Evolutionary conservation across 2,888 invertebrate genomes (phyloP), one percentile per base, ranked within the genome.

Genomic region (Biston stratarius): DNA sequence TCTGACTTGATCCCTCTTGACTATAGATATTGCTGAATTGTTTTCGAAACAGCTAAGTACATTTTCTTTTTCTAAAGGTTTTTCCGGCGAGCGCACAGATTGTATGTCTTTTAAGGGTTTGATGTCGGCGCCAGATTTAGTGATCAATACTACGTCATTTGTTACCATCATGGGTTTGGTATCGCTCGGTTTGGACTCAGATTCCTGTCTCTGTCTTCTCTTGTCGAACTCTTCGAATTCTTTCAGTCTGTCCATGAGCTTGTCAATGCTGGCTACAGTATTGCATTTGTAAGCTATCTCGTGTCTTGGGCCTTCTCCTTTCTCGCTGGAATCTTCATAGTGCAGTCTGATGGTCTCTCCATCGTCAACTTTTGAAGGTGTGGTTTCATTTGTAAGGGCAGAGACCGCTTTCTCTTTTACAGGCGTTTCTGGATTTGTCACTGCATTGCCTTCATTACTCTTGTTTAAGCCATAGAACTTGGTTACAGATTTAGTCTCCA

Each of bases 31-130:
- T 40, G 94, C 94, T 0, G 94, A 92, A 78, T 94, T 94, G 71
- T 94, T 94, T 81, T 94, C 94, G 73, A 94, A 94, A 74, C 94
- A 94, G 75, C 93, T 94, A 42, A 94, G 77, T 24, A 94, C 87
- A 77, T 92, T 94, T 73, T 94, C 94, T 71, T 94, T 94, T 77
- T 93, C 90, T 36, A 92, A 79, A 47, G 89, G 79, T 76, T 81
- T 89, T 70, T 92, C 94, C n/a, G 92, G 92, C 8, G 92, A 89
- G 65, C 88, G 86, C 10, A 89, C 88, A 14, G 93, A 84, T 69
- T 94, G 94, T 40, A 93, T 88, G 68, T 94, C 93, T 81, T 93
- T 94, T 11, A 94, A 71, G 9, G 87, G 89, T 76, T 92, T 94
- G 52, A 91, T 89, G 67, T 94, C 94, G 15, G 88, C 84, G 55